Conservation (phyloP, 2,113 vertebrate species). For the Psilopsiagon aymara region DNA sequence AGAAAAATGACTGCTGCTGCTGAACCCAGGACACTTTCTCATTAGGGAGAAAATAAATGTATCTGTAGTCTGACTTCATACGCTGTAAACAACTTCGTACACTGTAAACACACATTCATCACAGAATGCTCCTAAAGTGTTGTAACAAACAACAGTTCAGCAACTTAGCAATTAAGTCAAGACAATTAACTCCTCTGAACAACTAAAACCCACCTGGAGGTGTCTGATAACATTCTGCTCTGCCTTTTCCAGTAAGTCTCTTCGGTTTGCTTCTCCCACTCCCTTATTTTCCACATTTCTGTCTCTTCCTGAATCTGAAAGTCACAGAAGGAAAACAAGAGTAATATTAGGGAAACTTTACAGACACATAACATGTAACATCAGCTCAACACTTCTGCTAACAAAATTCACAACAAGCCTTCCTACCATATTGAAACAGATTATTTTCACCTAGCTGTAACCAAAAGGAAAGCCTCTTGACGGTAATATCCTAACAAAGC, state of each 20-base stretch:
- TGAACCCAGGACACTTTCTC: background rate
- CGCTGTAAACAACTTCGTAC: background rate
- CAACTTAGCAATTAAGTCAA: background rate
- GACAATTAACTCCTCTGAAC: background rate
- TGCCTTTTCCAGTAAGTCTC: constrained; percentile 73
- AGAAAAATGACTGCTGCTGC: background rate
- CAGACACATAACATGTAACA: accelerated
- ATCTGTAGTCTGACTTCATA: background rate
- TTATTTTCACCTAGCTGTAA: background rate
- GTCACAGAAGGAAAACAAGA: background rate
- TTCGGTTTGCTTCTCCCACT: constrained; percentile 84
- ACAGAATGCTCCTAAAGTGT: background rate
- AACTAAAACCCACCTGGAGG: constrained; percentile 68
- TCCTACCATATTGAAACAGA: background rate
- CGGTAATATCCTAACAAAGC: background rate
- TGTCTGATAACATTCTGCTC: constrained; percentile 70
- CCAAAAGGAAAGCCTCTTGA: background rate
- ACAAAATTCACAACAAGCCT: background rate
- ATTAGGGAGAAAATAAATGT: background rate
- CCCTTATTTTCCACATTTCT: constrained; percentile 98
- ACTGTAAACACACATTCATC: background rate
- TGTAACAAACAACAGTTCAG: background rate
- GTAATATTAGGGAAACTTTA: background rate
- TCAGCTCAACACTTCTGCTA: background rate
- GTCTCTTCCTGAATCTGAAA: constrained; percentile 93